Conservation (phyloP, 2,888 invertebrate genomes). For the Tinea semifulvella region DNA sequence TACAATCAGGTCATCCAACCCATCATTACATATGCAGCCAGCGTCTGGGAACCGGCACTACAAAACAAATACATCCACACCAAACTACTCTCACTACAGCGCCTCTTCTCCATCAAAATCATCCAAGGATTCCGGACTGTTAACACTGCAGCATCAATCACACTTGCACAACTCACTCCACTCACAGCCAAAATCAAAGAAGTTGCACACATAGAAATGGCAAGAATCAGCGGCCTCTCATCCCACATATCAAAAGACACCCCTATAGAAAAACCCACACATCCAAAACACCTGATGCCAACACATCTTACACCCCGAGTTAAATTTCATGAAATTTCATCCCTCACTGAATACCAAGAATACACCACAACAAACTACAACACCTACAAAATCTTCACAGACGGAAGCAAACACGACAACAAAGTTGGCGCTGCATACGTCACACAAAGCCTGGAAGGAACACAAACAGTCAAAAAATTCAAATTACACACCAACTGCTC, state of each 20-base stretch:
- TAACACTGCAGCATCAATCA: constrained; percentile 3
- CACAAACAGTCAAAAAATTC: constrained; percentile 10
- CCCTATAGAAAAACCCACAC: background rate
- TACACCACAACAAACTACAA: background rate
- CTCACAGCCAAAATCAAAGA: constrained; percentile 10
- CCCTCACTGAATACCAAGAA: background rate
- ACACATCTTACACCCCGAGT: background rate
- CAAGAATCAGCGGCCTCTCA: background rate
- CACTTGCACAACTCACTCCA: constrained; percentile 9
- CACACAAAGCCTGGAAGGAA: background rate
- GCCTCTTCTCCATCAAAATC: constrained; percentile 14
- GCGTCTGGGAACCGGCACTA: constrained; percentile 1
- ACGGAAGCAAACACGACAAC: constrained; percentile 17
- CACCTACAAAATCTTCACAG: constrained; percentile 12
- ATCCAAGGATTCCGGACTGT: constrained; percentile 13
- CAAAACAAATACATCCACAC: background rate
- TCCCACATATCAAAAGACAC: constrained; percentile 6
- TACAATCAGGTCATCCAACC: constrained; percentile 7
- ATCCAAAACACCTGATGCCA: background rate
- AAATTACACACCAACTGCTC: constrained; percentile 18
- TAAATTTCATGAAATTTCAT: background rate
- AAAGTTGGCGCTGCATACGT: constrained; percentile 16
- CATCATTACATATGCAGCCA: background rate
- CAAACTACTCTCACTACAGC: constrained; percentile 12
- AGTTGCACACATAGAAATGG: constrained; percentile 7